Percentiles rank a stretch among this genome's conserved stretches.
These are phyloP conservation scores for Pithys albifrons DNA, from an alignment of 2,113 vertebrate genomes.

Conservation along the genomic window DNA sequence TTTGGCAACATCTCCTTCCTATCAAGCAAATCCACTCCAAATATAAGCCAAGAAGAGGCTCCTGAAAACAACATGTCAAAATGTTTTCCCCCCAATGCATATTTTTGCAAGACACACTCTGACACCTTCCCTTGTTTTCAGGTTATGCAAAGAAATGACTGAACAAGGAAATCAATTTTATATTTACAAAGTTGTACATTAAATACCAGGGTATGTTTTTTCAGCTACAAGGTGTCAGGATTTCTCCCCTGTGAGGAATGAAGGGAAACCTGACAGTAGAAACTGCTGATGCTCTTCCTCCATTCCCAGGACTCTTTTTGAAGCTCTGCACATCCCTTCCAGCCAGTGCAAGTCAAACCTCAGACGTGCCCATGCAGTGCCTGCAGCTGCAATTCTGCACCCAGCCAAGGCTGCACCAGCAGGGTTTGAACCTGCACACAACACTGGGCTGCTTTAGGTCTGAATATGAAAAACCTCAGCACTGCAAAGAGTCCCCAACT, in stretches of 20 bases:
- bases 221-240: not conserved
- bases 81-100: not conserved
- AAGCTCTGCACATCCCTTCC: not conserved
- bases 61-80: not conserved
- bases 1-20: not conserved
- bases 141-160: not conserved
- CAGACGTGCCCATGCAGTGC: fast-evolving
- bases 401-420: not conserved
- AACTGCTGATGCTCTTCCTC: not conserved
- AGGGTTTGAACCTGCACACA: not conserved
- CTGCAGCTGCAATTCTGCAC: not conserved
- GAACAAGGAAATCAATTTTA: not conserved
- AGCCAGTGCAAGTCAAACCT: not conserved
- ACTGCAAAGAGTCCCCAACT: not conserved
- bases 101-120: not conserved
- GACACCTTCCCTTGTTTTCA: not conserved
- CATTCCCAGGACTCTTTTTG: not conserved
- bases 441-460: not conserved
- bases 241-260: not conserved
- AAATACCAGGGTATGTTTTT: not conserved
- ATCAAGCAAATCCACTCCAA: not conserved
- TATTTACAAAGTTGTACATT: not conserved
- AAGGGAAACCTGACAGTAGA: not conserved
- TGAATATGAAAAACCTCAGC: not conserved
- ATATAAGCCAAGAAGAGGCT: not conserved